phyloP scores from a whole-genome alignment of 2,797 vertebrate genomes.

The Pipistrellus pygmaeus region DNA sequence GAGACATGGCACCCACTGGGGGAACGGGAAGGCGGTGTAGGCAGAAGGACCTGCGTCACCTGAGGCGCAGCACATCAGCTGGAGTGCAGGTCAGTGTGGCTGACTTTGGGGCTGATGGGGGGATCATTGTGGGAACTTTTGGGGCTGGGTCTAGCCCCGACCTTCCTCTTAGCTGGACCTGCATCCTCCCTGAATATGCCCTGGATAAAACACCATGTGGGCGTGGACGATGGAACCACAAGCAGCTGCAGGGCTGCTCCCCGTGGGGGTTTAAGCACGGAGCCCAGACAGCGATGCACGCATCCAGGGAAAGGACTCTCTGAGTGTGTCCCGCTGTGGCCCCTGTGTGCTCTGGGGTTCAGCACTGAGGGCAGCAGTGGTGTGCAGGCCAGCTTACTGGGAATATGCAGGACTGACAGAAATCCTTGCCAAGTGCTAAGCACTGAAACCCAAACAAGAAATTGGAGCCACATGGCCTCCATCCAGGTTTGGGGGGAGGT shows the following conservation, averaged over 20 bases:
- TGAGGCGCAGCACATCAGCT: accelerated
- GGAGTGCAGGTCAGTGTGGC: neutral
- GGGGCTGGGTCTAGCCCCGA: too few relatives aligned
- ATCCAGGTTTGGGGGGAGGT: neutral
- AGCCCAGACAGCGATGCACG: neutral
- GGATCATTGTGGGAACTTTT: accelerated
- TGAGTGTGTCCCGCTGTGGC: conserved; percentile 27
- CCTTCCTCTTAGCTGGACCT: neutral
- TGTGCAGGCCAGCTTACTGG: conserved; percentile 61
- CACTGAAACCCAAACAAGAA: conserved; percentile 67
- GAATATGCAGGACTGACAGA: conserved; percentile 60
- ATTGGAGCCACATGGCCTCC: neutral
- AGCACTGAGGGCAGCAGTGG: neutral
- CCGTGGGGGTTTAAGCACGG: neutral
- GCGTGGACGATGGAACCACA: neutral
- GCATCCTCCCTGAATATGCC: too few relatives aligned
- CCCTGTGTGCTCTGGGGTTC: conserved; percentile 65
- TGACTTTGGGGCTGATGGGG: accelerated
- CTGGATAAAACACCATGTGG: accelerated
- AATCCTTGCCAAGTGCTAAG: conserved; percentile 75
- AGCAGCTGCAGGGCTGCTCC: conserved; percentile 50
- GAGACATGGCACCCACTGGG: accelerated
- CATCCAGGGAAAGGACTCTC: conserved; percentile 74
- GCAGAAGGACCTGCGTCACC: accelerated
- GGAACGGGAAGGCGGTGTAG: too few relatives aligned